A percentile compares a stretch with the other conserved stretches of the same genome.
These are phyloP conservation scores for Pocillopora grandis DNA, from an alignment of 92 coral and sea anemone genomes.

Conservation along the genomic window DNA sequence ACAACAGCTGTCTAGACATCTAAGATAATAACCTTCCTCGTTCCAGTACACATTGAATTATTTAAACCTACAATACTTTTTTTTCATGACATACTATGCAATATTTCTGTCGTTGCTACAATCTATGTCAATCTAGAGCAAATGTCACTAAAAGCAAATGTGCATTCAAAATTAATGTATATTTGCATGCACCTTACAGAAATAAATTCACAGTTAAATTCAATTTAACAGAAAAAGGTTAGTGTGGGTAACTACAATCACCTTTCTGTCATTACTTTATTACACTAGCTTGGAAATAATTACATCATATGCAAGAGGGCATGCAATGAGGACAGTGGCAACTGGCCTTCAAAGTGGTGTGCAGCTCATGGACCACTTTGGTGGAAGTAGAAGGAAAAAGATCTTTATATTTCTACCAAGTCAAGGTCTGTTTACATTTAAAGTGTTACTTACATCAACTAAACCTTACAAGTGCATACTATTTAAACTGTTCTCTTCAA, in stretches of 20 bases:
- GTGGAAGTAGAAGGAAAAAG: background rate
- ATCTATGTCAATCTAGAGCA: too few relatives aligned
- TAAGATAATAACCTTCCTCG: too few relatives aligned
- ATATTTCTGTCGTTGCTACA: too few relatives aligned
- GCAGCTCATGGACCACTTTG: conserved; percentile 2
- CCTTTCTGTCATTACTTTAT: background rate
- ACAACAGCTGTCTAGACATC: too few relatives aligned
- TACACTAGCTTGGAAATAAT: background rate
- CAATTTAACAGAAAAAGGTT: too few relatives aligned
- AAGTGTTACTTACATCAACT: background rate
- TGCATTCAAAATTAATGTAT: too few relatives aligned
- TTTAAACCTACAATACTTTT: too few relatives aligned
- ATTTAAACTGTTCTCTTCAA: background rate
- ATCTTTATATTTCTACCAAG: conserved; percentile 2
- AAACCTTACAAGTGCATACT: background rate
- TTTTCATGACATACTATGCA: too few relatives aligned
- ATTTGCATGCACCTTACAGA: too few relatives aligned
- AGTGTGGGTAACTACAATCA: background rate
- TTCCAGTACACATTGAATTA: too few relatives aligned
- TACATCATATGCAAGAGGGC: conserved; percentile 5
- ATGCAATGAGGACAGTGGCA: conserved; percentile 9
- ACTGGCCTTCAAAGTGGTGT: conserved; percentile 6
- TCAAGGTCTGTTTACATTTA: background rate
- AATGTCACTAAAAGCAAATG: too few relatives aligned
- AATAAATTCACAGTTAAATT: too few relatives aligned